Base-by-base conservation (phyloP, 2,888 invertebrate species). In the Drosophila meridionalis region DNA sequence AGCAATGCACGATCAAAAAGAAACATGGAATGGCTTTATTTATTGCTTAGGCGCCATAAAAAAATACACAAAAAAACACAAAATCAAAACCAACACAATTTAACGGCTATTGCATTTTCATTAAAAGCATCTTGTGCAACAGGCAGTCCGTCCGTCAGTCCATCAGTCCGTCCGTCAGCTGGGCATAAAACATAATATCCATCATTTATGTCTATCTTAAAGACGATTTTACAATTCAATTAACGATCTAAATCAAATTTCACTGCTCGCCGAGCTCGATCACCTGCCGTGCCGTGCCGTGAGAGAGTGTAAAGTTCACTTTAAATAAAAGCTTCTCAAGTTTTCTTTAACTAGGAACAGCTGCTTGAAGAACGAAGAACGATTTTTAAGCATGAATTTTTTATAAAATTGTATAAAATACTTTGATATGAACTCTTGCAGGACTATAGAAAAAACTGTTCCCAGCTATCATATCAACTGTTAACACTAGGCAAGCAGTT, bases 1-100 rank as follows among this genome's bases (percentile, higher is more conserved):
- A 73, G 80, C 84, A 82, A 84, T 89, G 82, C 87, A 69, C 72
- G 66, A 74, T 70, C 65, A 68, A 67, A 63, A 63, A 63, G 38
- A 53, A 45, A 48, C 28, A 68, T 28, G 28, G 43, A 34, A 66
- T 62, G 42, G 58, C 14, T 55, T 34, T 69, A 72, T 69, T 78
- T 80, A 80, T 73, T 40, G 72, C 80, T 62, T 43, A 63, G 77
- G 42, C 59, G 62, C 77, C 55, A 68, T 80, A 80, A 80, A 78
- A 60, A 58, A n/a, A 9, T 2, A 8, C 9, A 11, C 0, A 43
- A 42, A 7, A 7, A 71, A 64, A 59, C 9, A 32, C 20, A 43
- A 1, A 30, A n/a, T 12, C 32, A 57, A 38, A 32, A 45, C 26
- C 32, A 57, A 43, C 42, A 30, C 40, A 36, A 65, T 61, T 76